Evolutionary conservation across 2,797 vertebrate species (phyloP).

Genomic region (Anabacerthia variegaticeps): DNA sequence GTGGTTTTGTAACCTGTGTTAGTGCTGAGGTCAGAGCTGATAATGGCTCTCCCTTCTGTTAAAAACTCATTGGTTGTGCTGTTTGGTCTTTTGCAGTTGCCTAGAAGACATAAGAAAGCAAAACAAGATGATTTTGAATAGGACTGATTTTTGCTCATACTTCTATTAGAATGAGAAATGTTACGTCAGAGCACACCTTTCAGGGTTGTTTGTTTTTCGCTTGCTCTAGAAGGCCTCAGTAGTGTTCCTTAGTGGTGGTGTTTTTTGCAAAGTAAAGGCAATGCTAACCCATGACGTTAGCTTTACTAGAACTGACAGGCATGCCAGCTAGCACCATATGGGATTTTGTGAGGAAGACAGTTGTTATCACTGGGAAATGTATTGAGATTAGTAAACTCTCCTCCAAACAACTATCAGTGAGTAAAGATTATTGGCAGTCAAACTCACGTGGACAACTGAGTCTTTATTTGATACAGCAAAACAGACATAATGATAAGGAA

Average conservation of each 20-base stretch:
- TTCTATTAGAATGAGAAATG: neutral
- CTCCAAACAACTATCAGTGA: neutral
- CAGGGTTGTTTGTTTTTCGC: neutral
- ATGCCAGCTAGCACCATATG: neutral
- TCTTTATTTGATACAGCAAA: neutral
- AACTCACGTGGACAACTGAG: neutral
- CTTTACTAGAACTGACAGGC: neutral
- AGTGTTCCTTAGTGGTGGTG: accelerated
- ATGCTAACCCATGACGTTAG: neutral
- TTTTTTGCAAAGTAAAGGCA: neutral
- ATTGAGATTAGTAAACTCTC: slow-evolving; percentile 12
- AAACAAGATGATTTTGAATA: neutral
- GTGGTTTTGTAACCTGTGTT: neutral
- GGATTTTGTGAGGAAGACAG: slow-evolving; percentile 17
- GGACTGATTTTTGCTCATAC: neutral
- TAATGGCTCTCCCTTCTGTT: neutral
- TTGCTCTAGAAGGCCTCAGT: neutral
- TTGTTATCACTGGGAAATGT: slow-evolving; percentile 1
- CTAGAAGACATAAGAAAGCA: neutral
- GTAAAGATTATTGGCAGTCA: slow-evolving; percentile 8
- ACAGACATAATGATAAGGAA: neutral
- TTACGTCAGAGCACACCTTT: neutral
- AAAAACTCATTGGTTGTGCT: neutral
- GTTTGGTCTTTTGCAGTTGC: neutral
- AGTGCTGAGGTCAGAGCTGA: neutral